Conservation (phyloP, 1,140 invertebrate species). For the Cephus cinctus region DNA sequence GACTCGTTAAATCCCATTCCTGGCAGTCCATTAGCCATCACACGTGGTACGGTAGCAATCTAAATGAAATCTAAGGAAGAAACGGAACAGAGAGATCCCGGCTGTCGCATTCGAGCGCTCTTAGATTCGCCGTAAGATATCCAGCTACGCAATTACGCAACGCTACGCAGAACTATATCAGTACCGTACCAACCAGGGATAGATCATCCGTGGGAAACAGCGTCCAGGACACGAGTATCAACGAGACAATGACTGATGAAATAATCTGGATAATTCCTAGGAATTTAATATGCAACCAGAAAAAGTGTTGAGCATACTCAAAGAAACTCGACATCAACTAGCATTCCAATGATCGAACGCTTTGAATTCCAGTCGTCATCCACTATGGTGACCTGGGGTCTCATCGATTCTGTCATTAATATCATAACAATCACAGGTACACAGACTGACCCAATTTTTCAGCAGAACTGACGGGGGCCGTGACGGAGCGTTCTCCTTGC, state of each 20-base stretch:
- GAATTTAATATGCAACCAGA: not conserved
- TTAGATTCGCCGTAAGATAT: no score
- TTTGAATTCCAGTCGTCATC: no score
- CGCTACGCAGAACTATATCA: constrained; percentile 15
- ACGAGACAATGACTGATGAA: constrained; percentile 18
- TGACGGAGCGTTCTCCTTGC: constrained; percentile 36
- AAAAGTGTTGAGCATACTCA: no score
- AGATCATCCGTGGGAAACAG: constrained; percentile 2
- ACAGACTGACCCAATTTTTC: constrained; percentile 45
- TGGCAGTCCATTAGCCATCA: constrained; percentile 19
- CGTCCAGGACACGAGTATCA: constrained; percentile 25
- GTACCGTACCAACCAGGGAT: no score
- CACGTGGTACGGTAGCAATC: constrained; percentile 20
- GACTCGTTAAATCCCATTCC: no score
- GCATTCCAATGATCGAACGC: no score
- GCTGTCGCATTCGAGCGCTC: constrained; percentile 15
- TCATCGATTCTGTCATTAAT: no score
- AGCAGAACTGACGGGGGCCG: constrained; percentile 22
- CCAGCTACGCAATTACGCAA: constrained; percentile 45
- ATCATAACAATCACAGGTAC: not conserved
- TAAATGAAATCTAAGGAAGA: constrained; percentile 37
- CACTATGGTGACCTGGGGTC: no score
- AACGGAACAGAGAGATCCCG: constrained; percentile 20
- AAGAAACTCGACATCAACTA: no score
- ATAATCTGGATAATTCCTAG: not conserved